phyloP scores from a whole-genome alignment of 1,140 invertebrate genomes.

The Nilaparvata lugens region DNA sequence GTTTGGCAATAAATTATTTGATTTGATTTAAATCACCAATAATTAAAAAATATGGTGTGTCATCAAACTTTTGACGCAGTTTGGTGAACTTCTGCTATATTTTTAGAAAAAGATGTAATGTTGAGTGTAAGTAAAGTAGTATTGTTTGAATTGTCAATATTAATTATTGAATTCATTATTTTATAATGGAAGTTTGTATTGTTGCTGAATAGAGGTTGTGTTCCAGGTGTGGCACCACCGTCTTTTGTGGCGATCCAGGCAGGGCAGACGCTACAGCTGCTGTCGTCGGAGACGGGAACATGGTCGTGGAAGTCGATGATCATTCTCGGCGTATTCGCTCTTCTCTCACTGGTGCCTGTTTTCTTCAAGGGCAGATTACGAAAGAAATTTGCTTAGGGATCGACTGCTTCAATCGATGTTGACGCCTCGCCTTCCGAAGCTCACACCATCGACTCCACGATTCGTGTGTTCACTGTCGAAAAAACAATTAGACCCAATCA shows the following conservation, averaged over 20 bases:
- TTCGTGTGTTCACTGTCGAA: too few relatives aligned
- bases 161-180: not conserved
- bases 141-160: not conserved
- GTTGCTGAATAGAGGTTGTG: slow-evolving; percentile 28
- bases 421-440: too few relatives aligned
- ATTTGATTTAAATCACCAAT: too few relatives aligned
- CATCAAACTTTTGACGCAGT: too few relatives aligned
- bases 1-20: too few relatives aligned
- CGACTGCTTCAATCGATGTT: too few relatives aligned
- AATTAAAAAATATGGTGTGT: too few relatives aligned
- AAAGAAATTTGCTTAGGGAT: slow-evolving; percentile 63
- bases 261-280: slow-evolving; percentile 87
- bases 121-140: not conserved
- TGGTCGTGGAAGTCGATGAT: slow-evolving; percentile 82
- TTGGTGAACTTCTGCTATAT: too few relatives aligned
- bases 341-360: slow-evolving; percentile 83
- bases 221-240: slow-evolving; percentile 91
- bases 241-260: slow-evolving; percentile 97
- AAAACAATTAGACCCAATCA: too few relatives aligned
- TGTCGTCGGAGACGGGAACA: slow-evolving; percentile 82
- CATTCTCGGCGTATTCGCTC: slow-evolving; percentile 63
- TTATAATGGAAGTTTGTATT: not conserved
- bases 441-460: too few relatives aligned
- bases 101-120: too few relatives aligned
- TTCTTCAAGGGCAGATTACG: slow-evolving; percentile 76